Conservation (phyloP, 2,113 vertebrate genomes). For the Stomatorhinus ivindoensis region DNA sequence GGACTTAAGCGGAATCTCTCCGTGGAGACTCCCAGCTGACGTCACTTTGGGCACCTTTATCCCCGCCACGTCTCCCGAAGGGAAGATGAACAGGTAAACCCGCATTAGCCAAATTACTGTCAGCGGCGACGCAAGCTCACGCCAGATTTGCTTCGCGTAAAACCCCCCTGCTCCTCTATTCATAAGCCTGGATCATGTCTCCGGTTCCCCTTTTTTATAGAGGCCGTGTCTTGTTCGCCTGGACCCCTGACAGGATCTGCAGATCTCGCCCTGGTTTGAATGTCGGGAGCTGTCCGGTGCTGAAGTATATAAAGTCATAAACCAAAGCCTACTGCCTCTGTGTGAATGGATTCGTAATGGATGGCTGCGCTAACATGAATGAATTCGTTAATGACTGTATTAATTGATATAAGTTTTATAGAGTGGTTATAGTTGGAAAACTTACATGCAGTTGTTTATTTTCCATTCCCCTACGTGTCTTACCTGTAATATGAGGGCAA, state of each 20-base stretch:
- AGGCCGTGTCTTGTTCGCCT: background rate
- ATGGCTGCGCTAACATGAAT: background rate
- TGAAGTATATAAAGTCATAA: constrained; percentile 2
- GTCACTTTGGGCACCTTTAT: background rate
- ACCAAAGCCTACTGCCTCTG: background rate
- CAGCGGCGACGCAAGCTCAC: constrained; percentile 26
- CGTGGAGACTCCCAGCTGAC: background rate
- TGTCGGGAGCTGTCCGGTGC: constrained; percentile 24
- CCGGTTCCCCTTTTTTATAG: background rate
- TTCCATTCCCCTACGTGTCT: background rate
- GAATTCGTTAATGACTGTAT: background rate
- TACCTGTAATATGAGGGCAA: background rate
- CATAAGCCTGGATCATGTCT: background rate
- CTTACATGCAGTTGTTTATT: background rate
- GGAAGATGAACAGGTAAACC: constrained; percentile 52
- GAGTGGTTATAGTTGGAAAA: background rate
- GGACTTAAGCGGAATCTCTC: background rate
- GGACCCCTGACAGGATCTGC: background rate
- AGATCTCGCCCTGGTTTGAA: constrained; percentile 4
- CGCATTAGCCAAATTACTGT: constrained; percentile 49
- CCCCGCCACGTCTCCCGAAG: constrained; percentile 28
- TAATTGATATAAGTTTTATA: background rate
- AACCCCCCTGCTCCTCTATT: background rate
- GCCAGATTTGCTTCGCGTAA: background rate
- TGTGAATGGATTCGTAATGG: background rate